These are phyloP conservation scores for Synergus gifuensis DNA, from an alignment of 2,888 invertebrate genomes.

Conservation along the genomic window DNA sequence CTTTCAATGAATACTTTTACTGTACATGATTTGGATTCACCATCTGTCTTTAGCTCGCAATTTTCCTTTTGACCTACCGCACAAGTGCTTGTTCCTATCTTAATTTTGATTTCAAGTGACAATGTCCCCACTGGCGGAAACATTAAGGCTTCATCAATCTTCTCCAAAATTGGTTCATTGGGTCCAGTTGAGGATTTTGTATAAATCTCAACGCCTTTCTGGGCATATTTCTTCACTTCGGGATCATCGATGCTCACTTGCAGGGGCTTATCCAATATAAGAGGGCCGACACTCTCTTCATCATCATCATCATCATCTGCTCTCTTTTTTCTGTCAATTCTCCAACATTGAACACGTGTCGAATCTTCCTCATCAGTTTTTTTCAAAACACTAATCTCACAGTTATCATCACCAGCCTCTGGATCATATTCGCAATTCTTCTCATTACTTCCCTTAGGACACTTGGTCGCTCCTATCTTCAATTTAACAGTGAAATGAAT, in stretches of 20 bases:
- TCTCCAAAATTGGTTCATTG: constrained; percentile 48
- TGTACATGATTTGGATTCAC: constrained; percentile 74
- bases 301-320: background rate
- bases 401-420: background rate
- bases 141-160: background rate
- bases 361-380: background rate
- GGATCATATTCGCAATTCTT: background rate
- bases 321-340: too few relatives aligned
- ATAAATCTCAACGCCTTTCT: background rate
- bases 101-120: constrained; percentile 81
- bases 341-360: too few relatives aligned
- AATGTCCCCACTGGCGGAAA: constrained; percentile 47
- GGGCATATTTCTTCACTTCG: background rate
- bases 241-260: background rate
- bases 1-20: constrained; percentile 75
- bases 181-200: too few relatives aligned
- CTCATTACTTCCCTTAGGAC: background rate
- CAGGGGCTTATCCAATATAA: too few relatives aligned
- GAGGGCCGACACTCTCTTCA: too few relatives aligned
- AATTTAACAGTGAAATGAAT: background rate
- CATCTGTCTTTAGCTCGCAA: constrained; percentile 67
- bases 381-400: background rate
- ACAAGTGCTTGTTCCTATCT: constrained; percentile 81
- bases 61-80: constrained; percentile 70
- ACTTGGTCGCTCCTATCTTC: background rate